Conservation (phyloP, 2,797 vertebrate genomes). For the Sternotherus odoratus region DNA sequence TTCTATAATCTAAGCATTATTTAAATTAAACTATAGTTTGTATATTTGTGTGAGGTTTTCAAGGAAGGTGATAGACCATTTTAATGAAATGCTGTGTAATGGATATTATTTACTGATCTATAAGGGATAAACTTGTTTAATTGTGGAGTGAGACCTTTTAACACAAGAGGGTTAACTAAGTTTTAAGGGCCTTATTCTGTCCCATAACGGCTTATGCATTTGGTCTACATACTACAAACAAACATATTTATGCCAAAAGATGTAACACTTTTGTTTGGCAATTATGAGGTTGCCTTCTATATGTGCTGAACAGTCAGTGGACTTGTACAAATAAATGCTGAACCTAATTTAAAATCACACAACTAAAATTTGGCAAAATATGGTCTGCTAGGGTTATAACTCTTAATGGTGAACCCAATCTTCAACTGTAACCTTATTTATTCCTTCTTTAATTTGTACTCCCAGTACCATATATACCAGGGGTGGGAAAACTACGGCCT, state of each 20-base stretch:
- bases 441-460: not conserved
- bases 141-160: not conserved
- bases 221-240: not conserved
- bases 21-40: not conserved
- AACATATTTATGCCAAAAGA: not conserved
- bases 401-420: not conserved
- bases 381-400: not conserved
- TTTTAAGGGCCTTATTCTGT: not conserved
- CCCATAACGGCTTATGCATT: not conserved
- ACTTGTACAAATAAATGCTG: not conserved
- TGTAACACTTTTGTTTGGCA: not conserved
- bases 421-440: not conserved
- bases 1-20: not conserved
- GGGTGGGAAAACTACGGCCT: too few relatives aligned
- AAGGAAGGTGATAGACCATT: not conserved
- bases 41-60: not conserved
- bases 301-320: not conserved
- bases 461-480: rapidly evolving
- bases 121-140: not conserved
- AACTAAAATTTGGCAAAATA: not conserved
- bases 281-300: not conserved
- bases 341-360: not conserved
- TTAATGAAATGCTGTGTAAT: not conserved
- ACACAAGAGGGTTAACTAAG: not conserved
- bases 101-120: rapidly evolving